phyloP scores from a whole-genome alignment of 2,888 invertebrate species.

The Lordiphosa andalusiaca region DNA sequence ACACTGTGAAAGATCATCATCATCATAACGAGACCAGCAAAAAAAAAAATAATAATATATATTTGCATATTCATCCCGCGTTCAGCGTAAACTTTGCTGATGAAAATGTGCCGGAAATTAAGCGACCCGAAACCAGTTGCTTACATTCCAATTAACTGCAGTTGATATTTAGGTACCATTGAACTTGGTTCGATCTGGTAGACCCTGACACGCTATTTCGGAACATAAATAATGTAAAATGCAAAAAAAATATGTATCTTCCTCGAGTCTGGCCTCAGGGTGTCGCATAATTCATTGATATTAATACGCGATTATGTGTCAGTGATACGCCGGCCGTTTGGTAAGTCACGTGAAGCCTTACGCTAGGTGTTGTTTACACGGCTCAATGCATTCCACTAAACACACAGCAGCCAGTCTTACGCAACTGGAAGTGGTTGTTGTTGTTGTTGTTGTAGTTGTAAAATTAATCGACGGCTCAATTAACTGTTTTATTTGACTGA shows the following conservation, averaged over 20 bases:
- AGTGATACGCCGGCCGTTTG: conserved; percentile 1
- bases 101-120: neutral
- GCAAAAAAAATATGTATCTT: conserved; percentile 27
- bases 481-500: conserved; percentile 43
- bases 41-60: too few species aligned
- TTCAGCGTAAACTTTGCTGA: too few species aligned
- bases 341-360: conserved; percentile 63
- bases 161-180: conserved; percentile 40
- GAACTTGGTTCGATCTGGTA: conserved; percentile 48
- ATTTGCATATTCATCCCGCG: too few species aligned
- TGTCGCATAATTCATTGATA: conserved; percentile 20
- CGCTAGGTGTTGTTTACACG: conserved; percentile 50
- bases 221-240: conserved; percentile 24
- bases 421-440: conserved; percentile 10
- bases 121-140: conserved; percentile 1
- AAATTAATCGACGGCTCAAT: conserved; percentile 52
- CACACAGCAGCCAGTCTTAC: conserved; percentile 28
- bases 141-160: neutral
- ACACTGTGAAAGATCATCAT: conserved; percentile 33
- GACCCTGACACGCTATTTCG: conserved; percentile 57
- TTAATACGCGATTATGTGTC: conserved; percentile 11
- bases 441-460: conserved; percentile 35
- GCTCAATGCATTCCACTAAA: conserved; percentile 61
- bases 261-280: conserved; percentile 39
- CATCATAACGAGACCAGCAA: conserved; percentile 1